Conservation (phyloP, 2,113 vertebrate genomes). For the Festucalex cinctus region DNA sequence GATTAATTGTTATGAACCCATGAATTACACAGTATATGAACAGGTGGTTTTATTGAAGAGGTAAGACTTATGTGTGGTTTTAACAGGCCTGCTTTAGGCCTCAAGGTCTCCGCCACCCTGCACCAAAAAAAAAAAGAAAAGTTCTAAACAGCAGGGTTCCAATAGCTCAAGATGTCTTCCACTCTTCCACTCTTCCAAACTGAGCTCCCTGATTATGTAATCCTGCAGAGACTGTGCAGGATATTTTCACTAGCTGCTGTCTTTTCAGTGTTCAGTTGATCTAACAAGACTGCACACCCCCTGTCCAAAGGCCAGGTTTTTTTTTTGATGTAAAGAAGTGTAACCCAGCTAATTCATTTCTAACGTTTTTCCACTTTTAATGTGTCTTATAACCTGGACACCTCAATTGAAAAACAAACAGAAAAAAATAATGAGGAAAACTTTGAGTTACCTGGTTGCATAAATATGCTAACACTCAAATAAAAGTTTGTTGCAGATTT, state of each 20-base stretch:
- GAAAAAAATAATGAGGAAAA: too few relatives aligned
- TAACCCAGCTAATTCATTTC: background rate
- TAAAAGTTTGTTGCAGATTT: too few relatives aligned
- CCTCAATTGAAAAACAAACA: background rate
- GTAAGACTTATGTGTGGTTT: background rate
- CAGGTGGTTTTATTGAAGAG: too few relatives aligned
- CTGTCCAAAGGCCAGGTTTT: background rate
- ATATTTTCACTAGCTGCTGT: conserved; percentile 28
- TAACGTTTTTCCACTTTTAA: background rate
- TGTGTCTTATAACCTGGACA: background rate
- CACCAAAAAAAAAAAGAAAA: background rate
- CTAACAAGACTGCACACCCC: background rate
- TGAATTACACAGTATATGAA: too few relatives aligned
- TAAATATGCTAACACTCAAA: too few relatives aligned
- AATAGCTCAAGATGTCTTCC: conserved; percentile 12
- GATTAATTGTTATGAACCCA: too few relatives aligned
- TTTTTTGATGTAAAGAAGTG: background rate
- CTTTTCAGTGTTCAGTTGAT: background rate
- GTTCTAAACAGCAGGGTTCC: background rate
- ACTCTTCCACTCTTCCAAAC: conserved; percentile 8
- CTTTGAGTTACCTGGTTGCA: too few relatives aligned
- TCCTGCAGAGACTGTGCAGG: conserved; percentile 22
- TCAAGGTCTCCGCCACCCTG: background rate
- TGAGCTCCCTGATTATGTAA: conserved; percentile 56
- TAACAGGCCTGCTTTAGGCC: conserved; percentile 7